phyloP scores from a whole-genome alignment of 2,888 invertebrate genomes.

The Euplagia quadripunctaria region DNA sequence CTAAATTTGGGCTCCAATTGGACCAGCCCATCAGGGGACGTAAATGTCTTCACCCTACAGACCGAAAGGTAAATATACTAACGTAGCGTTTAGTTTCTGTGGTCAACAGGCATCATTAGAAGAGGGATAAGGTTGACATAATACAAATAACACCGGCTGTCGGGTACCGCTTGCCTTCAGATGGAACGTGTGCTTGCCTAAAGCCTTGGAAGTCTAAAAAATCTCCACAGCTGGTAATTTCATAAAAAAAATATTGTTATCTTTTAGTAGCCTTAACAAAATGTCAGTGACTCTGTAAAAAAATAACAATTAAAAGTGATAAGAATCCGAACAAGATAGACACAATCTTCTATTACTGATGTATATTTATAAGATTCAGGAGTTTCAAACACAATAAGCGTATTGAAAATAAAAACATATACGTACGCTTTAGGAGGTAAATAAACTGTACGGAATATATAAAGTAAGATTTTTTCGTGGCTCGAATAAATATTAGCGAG shows the following conservation, averaged over 20 bases:
- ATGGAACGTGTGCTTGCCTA: not conserved
- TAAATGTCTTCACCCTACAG: too few species aligned
- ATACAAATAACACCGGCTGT: not conserved
- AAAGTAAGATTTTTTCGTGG: slow-evolving; percentile 50
- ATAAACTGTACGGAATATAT: slow-evolving; percentile 48
- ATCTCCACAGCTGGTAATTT: not conserved
- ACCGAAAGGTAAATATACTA: not conserved
- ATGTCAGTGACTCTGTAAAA: not conserved
- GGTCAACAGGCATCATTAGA: not conserved
- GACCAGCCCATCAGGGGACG: too few species aligned
- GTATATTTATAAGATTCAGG: not conserved
- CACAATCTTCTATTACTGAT: too few species aligned
- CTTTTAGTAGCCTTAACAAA: not conserved
- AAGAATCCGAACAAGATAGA: not conserved
- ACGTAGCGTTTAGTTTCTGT: not conserved
- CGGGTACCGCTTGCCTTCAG: not conserved
- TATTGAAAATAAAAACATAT: slow-evolving; percentile 46
- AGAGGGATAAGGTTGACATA: not conserved
- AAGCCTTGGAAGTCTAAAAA: not conserved
- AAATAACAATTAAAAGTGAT: not conserved
- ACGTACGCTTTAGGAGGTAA: slow-evolving; percentile 39
- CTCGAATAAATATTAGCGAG: slow-evolving; percentile 52
- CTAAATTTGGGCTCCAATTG: too few species aligned
- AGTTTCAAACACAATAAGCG: slow-evolving; percentile 32
- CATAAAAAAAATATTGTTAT: too few species aligned